phyloP scores from a whole-genome alignment of 2,113 vertebrate genomes.

The Pseudorectes ferrugineus region DNA sequence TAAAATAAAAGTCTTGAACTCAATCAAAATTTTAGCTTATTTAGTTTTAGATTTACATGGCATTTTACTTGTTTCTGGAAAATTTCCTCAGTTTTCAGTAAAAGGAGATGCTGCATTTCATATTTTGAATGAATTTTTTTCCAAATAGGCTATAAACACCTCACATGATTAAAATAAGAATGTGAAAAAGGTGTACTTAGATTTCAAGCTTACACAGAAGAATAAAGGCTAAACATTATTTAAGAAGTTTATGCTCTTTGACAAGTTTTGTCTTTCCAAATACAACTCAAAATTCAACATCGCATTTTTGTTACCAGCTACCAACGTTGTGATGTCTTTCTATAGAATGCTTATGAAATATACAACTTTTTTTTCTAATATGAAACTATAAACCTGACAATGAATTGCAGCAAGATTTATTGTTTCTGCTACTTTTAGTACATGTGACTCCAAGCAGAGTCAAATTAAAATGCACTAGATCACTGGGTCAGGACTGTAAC shows the following conservation, averaged over 20 bases:
- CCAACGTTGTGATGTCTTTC: neutral
- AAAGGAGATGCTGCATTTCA: neutral
- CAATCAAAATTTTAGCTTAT: neutral
- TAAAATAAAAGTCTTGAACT: neutral
- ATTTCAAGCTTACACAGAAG: neutral
- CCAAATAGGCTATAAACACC: neutral
- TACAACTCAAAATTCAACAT: neutral
- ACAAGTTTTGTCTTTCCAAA: neutral
- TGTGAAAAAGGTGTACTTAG: neutral
- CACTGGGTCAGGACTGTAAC: neutral
- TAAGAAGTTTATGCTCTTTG: neutral
- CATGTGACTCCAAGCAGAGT: neutral
- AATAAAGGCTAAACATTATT: neutral
- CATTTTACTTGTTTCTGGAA: neutral
- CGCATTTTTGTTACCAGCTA: rapidly evolving
- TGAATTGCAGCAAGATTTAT: neutral
- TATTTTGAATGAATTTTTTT: neutral
- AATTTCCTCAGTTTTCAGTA: neutral
- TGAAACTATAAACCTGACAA: neutral
- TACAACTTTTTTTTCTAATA: neutral
- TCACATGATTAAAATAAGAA: neutral
- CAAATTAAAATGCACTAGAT: neutral
- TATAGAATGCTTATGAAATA: neutral
- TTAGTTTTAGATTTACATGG: neutral
- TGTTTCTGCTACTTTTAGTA: neutral